A percentile compares a stretch with the other conserved stretches of the same genome.
Conservation (phyloP, 2,888 invertebrate genomes). For the Helicoverpa assulta region DNA sequence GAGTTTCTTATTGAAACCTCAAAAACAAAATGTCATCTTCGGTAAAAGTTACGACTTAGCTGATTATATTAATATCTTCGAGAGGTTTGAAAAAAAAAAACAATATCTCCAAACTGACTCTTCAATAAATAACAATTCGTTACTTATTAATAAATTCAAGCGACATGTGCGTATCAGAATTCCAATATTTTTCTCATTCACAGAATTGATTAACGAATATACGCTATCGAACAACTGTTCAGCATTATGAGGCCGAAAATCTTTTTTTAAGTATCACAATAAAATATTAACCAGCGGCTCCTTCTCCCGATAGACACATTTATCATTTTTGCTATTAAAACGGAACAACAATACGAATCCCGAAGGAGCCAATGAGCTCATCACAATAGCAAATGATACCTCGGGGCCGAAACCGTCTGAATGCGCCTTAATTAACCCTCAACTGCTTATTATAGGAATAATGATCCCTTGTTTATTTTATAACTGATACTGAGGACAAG, state of each 20-base stretch:
- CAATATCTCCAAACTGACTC: not conserved
- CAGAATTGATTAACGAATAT: constrained; percentile 51
- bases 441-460: constrained; percentile 83
- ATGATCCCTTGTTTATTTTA: constrained; percentile 78
- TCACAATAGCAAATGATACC: constrained; percentile 89
- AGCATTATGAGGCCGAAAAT: constrained; percentile 57
- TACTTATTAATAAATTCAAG: constrained; percentile 13
- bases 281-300: constrained; percentile 55
- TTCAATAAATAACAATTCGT: not conserved
- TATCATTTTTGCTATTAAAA: constrained; percentile 89
- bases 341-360: constrained; percentile 85
- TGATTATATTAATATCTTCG: not conserved
- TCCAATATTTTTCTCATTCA: constrained; percentile 33
- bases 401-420: constrained; percentile 82
- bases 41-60: not conserved
- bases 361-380: constrained; percentile 86
- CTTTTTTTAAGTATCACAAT: constrained; percentile 63
- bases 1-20: not conserved
- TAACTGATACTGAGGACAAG: constrained; percentile 54
- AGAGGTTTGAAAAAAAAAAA: not conserved
- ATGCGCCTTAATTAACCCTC: constrained; percentile 88
- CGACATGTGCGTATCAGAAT: constrained; percentile 44
- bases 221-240: constrained; percentile 51
- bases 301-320: constrained; percentile 84
- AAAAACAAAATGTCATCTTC: not conserved